Base-by-base conservation (phyloP, 2,888 invertebrate genomes). In the Mythimna loreyi region DNA sequence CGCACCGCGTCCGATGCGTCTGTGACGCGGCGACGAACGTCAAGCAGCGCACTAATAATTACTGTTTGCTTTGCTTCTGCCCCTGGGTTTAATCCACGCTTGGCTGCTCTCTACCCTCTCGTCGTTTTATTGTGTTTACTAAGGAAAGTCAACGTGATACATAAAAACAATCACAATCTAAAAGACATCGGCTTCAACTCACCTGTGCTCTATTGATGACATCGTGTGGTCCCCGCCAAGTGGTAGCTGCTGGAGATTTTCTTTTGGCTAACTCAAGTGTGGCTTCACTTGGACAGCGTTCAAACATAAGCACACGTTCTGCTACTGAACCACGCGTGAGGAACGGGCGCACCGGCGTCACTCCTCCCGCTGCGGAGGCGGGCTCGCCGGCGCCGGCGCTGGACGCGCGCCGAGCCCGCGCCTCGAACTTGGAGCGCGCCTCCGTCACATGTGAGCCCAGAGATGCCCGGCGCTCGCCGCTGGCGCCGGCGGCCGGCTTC, bases 261-360 rank as follows among this genome's bases (percentile, higher is more conserved):
- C 97, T 95, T 90, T 97, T 98, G 53, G 95, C 96, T 53, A 95
- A 87, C 85, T 97, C 97, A 83, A 97, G 91, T 58, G 97, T 95
- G 72, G 97, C 94, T 89, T 98, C 98, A 89, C 98, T 98, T 47
- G 98, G 98, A 87, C 98, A 98, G 92, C 98, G 97, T 93, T 99
- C 99, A 91, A 99, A 99, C 93, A 98, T 98, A 78, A 98, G 96
- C 77, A 98, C 98, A 58, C 98, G 96, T 90, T 99, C 99, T 30
- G 98, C 98, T 3, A 99, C 99, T 7, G 98, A 98, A 30, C 98
- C 99, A 72, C 98, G 97, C 52, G 98, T 98, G 64, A 98, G 96
- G 92, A 98, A 98, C 21, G 98, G 98, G 61, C 98, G 96, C 67
- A 98, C 97, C 8, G 98, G 98, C 61, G 92, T 88, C 33, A 91